Base-by-base conservation (phyloP, 2,113 vertebrate genomes). In the Hippocampus zosterae region DNA sequence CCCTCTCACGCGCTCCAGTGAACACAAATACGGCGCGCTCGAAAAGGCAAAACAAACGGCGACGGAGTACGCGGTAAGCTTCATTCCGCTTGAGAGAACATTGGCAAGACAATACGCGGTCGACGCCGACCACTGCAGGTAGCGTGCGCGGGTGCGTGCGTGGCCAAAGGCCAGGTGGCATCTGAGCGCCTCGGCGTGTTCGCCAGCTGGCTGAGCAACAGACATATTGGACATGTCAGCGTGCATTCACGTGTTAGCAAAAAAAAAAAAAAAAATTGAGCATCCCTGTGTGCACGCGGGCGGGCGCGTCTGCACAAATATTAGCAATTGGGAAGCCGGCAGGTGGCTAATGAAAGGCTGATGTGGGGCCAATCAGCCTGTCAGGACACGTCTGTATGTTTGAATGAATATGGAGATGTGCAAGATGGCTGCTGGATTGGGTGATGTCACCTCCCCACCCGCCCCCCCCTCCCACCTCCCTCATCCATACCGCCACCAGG, bases 291-390 rank as follows among this genome's bases (percentile, higher is more conserved):
- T 33, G 57, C 57, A 60, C 9, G 16, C 15, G 11, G 56, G 25
- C 16, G 57, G 56, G 25, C 16, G 57, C 29, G 27, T 18, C 23
- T 18, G 57, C 57, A 40, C 16, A 40, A 63, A 63, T 42, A 41
- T 42, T 41, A n/a, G 61, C 61, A 40, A 42, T 63, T 63, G 11
- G 19, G 9, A n/a, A 13, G 37, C 9, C 37, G 8, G 37, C 61
- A 40, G 37, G 18, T 63, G 61, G 61, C 61, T 63, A 63, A 63
- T 41, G 37, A 42, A 41, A 41, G 37, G 61, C 61, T 21, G 61
- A 63, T 41, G 21, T 19, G 18, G 53, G 10, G 33, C 60, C 60
- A 40, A 40, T 62, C 60, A 19, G 9, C 11, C 37, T 40, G 61
- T 63, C 61, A 41, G 61, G 40, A 37, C 37, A 12, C 10, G 21